These are phyloP conservation scores for Ibycter americanus DNA, from an alignment of 2,797 vertebrate genomes.

Conservation along the genomic window DNA sequence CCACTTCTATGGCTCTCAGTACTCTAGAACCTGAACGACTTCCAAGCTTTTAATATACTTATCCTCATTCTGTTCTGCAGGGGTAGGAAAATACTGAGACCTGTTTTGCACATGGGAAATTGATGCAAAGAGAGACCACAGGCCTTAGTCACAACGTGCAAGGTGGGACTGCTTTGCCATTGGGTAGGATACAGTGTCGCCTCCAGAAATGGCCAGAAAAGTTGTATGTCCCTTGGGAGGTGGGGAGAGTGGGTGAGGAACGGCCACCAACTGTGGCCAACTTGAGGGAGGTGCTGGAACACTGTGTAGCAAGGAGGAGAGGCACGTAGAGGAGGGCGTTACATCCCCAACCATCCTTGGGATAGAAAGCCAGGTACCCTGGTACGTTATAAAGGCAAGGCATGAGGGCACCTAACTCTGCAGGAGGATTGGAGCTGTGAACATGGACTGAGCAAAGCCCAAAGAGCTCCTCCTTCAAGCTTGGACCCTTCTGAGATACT, in stretches of 20 bases:
- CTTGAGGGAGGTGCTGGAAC: background rate
- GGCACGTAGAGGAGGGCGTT: fast-evolving
- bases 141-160: background rate
- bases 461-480: background rate
- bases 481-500: background rate
- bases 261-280: fast-evolving
- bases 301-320: background rate
- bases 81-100: background rate
- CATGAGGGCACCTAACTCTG: background rate
- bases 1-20: background rate
- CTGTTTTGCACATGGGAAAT: background rate
- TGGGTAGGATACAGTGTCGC: background rate
- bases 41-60: conserved; percentile 3
- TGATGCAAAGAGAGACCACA: background rate
- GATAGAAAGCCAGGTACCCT: background rate
- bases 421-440: background rate
- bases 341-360: background rate
- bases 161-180: background rate
- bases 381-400: background rate
- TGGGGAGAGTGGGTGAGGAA: background rate
- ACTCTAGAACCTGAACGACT: background rate
- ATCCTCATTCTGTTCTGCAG: background rate
- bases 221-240: background rate
- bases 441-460: background rate
- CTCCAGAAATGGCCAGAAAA: background rate